Conservation (phyloP, 2,113 vertebrate genomes). For the Saguinus midas region DNA sequence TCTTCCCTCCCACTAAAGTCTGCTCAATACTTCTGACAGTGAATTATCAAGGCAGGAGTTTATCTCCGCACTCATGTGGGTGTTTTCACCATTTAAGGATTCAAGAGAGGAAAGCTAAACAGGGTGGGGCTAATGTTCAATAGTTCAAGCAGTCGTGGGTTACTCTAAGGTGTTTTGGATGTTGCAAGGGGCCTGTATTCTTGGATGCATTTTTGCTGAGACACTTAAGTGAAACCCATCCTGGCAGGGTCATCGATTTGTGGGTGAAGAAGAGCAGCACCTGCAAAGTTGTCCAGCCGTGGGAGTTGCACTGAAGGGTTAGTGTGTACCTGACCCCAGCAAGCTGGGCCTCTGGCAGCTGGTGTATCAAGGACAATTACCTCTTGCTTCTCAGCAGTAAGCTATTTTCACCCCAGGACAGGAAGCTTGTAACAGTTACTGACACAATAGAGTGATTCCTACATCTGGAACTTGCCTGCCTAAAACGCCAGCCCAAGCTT, state of each 20-base stretch:
- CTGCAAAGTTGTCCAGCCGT: background rate
- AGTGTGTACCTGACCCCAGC: background rate
- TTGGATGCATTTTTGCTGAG: background rate
- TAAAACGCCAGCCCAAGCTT: background rate
- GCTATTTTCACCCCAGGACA: background rate
- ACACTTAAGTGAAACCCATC: background rate
- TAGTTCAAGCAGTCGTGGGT: conserved; percentile 43
- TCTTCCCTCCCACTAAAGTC: conserved; percentile 71
- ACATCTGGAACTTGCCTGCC: background rate
- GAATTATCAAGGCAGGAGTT: conserved; percentile 82
- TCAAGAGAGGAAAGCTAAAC: conserved; percentile 38
- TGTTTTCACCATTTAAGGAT: conserved; percentile 69
- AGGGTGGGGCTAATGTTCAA: background rate
- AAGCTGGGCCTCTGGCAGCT: background rate
- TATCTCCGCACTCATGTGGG: conserved; percentile 74
- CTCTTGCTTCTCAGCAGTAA: conserved; percentile 20
- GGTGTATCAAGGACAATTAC: background rate
- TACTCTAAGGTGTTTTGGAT: conserved; percentile 32
- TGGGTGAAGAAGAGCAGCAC: background rate
- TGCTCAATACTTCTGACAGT: conserved; percentile 80
- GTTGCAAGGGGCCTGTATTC: background rate
- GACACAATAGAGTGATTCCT: background rate
- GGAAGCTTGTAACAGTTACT: background rate
- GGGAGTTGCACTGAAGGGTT: background rate
- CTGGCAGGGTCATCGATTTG: background rate